Evolutionary conservation across 2,888 invertebrate genomes (phyloP).

Genomic region (Drosophila kanekoi): DNA sequence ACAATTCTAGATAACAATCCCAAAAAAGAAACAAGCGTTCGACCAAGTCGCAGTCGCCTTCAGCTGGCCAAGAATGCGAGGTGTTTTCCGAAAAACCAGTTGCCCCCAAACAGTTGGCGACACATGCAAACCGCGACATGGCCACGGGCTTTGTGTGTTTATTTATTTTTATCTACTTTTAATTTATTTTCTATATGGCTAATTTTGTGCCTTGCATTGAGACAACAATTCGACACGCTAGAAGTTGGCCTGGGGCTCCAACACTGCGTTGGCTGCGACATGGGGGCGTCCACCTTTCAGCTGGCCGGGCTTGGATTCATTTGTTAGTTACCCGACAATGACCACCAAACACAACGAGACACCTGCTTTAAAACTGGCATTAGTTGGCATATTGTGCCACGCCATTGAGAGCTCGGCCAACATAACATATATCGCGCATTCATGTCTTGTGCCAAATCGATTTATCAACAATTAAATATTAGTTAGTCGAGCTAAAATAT

Average conservation of each 20-base stretch:
- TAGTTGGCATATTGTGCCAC: slow-evolving; percentile 47
- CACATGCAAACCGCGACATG: slow-evolving; percentile 43
- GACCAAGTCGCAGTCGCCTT: neutral
- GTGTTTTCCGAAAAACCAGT: slow-evolving; percentile 56
- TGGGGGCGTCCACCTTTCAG: slow-evolving; percentile 46
- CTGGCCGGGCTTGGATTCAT: slow-evolving; percentile 23
- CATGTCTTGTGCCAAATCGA: slow-evolving; percentile 39
- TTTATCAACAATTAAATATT: slow-evolving; percentile 59
- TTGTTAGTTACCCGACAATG: slow-evolving; percentile 31
- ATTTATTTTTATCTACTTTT: neutral
- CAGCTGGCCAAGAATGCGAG: slow-evolving; percentile 42
- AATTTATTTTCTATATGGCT: slow-evolving; percentile 28
- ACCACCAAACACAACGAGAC: slow-evolving; percentile 10
- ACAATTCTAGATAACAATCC: neutral
- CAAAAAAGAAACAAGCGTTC: neutral
- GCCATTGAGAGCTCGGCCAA: slow-evolving; percentile 28
- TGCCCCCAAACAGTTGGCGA: slow-evolving; percentile 32
- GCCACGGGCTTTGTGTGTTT: slow-evolving; percentile 1
- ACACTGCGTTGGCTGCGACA: slow-evolving; percentile 6
- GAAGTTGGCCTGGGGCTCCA: slow-evolving; percentile 34
- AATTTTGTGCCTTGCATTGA: slow-evolving; percentile 56
- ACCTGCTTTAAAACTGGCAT: slow-evolving; percentile 27
- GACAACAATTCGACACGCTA: slow-evolving; percentile 47
- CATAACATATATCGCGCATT: slow-evolving; percentile 25
- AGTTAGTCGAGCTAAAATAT: slow-evolving; percentile 15